Base-by-base conservation (phyloP, 2,797 vertebrate species). In the Brachyalestes nurse region DNA sequence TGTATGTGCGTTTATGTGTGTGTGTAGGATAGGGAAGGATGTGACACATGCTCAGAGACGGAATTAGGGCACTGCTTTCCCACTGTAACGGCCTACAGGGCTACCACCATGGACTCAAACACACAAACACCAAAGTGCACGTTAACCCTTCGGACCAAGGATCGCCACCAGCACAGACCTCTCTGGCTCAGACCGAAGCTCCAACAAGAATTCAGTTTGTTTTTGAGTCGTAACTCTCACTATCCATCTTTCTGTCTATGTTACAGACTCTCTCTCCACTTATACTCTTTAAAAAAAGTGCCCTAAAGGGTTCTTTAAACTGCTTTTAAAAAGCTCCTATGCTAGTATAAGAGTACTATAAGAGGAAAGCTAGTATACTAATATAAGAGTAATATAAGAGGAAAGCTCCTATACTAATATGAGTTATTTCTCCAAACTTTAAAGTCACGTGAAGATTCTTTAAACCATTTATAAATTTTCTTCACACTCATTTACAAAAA, bases 41-140 rank as follows among this genome's bases (percentile, higher is more conserved):
- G 92, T 95, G 93, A 93, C 93, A 93, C 93, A 94, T 93, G 90
- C 92, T 93, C 92, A 92, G 90, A 90, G 91, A 91, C 91, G 90
- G 86, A 91, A 81, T 90, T 91, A 93, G 92, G 93, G 90, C 91
- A 93, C 86, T 78, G 90, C 90, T 89, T 93, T 94, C 93, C 92
- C 94, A 94, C 93, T 91, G 71, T 91, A 92, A 90, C 88, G 90
- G 92, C 92, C 92, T 91, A 90, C 90, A 91, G 90, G 87, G 83
- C 92, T 90, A 90, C 90, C 89, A 92, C 91, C 90, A 87, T 88
- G 88, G 42, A 49, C 55, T 69, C 65, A 75, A 49, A 61, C 38
- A 88, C 86, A 83, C 85, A 84, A 87, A 89, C 91, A 89, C 90
- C 47, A 49, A 49, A 49, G 47, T 49, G 10, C 9, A 47, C 72